A percentile compares a stretch with the other conserved stretches of the same genome.
Evolutionary conservation across 1,140 invertebrate species (phyloP).

Genomic region (Procambarus clarkii): DNA sequence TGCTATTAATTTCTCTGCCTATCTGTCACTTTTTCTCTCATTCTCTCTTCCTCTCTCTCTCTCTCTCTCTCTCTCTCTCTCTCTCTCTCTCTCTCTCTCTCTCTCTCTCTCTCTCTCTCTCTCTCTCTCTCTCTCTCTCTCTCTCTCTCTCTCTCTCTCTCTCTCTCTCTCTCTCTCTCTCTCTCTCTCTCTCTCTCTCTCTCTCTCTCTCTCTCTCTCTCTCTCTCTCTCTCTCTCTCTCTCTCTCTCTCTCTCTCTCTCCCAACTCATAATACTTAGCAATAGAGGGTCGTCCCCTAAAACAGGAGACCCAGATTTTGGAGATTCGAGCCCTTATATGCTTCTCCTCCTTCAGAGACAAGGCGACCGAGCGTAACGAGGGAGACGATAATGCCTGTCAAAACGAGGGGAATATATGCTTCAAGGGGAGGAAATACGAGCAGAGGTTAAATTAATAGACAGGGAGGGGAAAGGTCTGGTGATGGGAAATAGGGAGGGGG

Average conservation of each 20-base stretch:
- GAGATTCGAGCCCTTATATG: background rate
- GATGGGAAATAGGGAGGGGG: background rate
- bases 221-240: background rate
- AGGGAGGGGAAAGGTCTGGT: background rate
- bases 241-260: background rate
- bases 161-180: too few relatives aligned
- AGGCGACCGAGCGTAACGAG: background rate
- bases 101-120: background rate
- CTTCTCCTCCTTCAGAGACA: background rate
- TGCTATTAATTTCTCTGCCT: too few relatives aligned
- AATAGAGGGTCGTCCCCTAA: too few relatives aligned
- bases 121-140: background rate
- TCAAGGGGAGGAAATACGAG: background rate
- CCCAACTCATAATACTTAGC: background rate
- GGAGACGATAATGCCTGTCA: background rate
- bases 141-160: too few relatives aligned
- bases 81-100: too few relatives aligned
- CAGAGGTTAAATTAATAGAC: background rate
- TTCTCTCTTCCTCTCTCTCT: too few relatives aligned
- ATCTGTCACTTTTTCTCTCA: too few relatives aligned
- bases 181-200: too few relatives aligned
- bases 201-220: background rate
- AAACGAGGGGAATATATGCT: background rate
- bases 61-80: too few relatives aligned
- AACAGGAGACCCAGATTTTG: too few relatives aligned